These are phyloP conservation scores for Botrylloides violaceus DNA, from an alignment of 23 tunicate genomes.

Conservation along the genomic window DNA sequence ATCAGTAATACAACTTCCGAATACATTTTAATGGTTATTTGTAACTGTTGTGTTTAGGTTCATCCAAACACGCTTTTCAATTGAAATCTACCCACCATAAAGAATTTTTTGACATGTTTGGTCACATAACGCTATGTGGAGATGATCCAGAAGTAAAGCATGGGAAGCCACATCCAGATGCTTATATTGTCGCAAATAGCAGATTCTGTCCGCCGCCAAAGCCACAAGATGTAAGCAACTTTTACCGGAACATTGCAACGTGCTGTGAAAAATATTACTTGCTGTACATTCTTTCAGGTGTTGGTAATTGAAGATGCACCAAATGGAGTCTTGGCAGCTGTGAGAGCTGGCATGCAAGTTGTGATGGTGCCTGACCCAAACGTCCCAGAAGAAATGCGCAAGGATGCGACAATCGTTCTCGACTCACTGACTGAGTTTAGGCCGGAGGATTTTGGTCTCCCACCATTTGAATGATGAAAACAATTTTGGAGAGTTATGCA, in stretches of 20 bases:
- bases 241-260: background rate
- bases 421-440: constrained; percentile 59
- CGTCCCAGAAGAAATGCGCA: constrained; percentile 35
- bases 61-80: constrained; percentile 36
- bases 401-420: constrained; percentile 66
- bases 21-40: no score
- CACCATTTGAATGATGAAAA: constrained; percentile 44
- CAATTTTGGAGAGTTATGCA: no score
- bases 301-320: constrained; percentile 98
- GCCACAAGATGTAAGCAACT: constrained; percentile 18
- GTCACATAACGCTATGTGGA: constrained; percentile 69
- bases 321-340: constrained; percentile 79
- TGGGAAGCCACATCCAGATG: constrained; percentile 95
- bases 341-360: constrained; percentile 90
- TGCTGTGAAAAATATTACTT: no score
- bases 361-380: constrained; percentile 93
- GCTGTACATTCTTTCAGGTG: background rate
- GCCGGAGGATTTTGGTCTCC: constrained; percentile 86
- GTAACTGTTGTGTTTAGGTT: constrained; percentile 40
- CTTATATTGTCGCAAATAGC: constrained; percentile 52
- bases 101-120: constrained; percentile 42
- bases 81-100: constrained; percentile 52
- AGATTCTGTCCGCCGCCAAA: constrained; percentile 53
- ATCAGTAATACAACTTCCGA: no score
- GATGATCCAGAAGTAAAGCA: constrained; percentile 88